Percentiles rank a stretch among this genome's conserved stretches.
Conservation (phyloP, 2,797 vertebrate species). For the Fistularia tabacaria region DNA sequence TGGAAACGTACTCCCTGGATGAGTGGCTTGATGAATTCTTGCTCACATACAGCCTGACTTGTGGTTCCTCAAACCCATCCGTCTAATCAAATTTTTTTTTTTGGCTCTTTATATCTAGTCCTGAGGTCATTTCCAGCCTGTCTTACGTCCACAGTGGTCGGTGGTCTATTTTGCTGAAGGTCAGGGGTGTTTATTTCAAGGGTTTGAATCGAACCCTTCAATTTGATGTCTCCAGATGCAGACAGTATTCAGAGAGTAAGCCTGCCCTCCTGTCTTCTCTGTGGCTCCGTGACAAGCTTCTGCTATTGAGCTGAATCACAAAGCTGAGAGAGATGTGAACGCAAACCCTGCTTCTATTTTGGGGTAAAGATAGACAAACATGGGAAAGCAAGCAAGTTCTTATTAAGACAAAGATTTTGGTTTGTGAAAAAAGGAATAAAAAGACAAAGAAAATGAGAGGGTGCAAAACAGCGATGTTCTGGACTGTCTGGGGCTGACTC, state of each 20-base stretch:
- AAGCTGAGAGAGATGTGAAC: slow-evolving; percentile 34
- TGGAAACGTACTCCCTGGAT: no score
- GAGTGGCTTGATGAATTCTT: neutral
- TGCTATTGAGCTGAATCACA: slow-evolving; percentile 38
- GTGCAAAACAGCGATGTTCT: slow-evolving; percentile 31
- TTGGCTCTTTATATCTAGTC: slow-evolving; percentile 15
- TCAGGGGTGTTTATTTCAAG: slow-evolving; percentile 24
- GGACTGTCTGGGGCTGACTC: slow-evolving; percentile 25
- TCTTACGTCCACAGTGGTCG: slow-evolving; percentile 3
- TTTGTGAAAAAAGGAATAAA: slow-evolving; percentile 38
- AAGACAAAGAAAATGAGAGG: slow-evolving; percentile 45
- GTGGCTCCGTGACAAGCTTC: slow-evolving; percentile 30
- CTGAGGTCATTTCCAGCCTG: slow-evolving; percentile 5
- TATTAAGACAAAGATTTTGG: slow-evolving; percentile 24
- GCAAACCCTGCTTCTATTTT: slow-evolving; percentile 36
- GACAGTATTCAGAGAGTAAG: neutral
- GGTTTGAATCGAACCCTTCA: slow-evolving; percentile 21
- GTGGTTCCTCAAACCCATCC: neutral
- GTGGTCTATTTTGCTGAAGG: slow-evolving; percentile 4
- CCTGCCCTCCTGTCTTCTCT: neutral
- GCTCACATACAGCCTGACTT: neutral
- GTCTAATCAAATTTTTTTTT: slow-evolving; percentile 1
- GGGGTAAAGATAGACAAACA: slow-evolving; percentile 19
- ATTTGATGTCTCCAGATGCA: slow-evolving; percentile 34
- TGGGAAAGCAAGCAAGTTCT: slow-evolving; percentile 37